Evolutionary conservation across 2,888 invertebrate species (phyloP), one percentile per base, ranked within the genome.

Genomic region (Parnassius smintheus): DNA sequence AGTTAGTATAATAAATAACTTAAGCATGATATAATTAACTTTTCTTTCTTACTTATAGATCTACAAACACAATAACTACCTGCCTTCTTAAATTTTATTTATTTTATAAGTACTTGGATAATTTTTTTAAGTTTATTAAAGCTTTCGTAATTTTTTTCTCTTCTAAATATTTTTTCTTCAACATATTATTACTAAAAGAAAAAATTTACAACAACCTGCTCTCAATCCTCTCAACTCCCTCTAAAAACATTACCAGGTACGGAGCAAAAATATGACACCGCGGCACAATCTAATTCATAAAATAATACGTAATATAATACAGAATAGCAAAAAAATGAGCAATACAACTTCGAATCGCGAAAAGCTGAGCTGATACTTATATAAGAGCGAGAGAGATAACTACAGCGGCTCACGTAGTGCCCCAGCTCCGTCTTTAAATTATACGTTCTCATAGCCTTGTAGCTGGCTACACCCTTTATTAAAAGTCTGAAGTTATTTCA

Each of bases 401-500:
- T 72, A 74, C 80, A 88, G 58, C 57, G 54, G 61, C 68, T 66
- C 71, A 68, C 73, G 70, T 68, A 67, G 71, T 73, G 68, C 66
- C 79, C 56, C 80, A 80, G 72, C 85, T 85, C 83, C 91, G 90
- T 88, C 91, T 89, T 91, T 86, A 90, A 91, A 91, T 91, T 91
- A 91, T 85, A 91, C 87, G 91, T 91, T 91, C 91, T 91, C 91
- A 91, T 91, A 91, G 91, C 91, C 91, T 91, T 89, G 90, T 85
- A 85, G 80, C 77, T 69, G 66, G 59, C 61, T 71, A 69, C 70
- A 68, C 66, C 70, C 68, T 75, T 66, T 50, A 12, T 60, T 70
- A 70, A 88, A 78, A 54, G 81, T 61, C 78, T 10, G 62, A 83
- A 70, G 62, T 62, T 25, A 45, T 53, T 25, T 42, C 63, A 67